A percentile compares a stretch with the other conserved stretches of the same genome.
phyloP scores from a whole-genome alignment of 1,140 invertebrate genomes.

The Helicoverpa armigera region DNA sequence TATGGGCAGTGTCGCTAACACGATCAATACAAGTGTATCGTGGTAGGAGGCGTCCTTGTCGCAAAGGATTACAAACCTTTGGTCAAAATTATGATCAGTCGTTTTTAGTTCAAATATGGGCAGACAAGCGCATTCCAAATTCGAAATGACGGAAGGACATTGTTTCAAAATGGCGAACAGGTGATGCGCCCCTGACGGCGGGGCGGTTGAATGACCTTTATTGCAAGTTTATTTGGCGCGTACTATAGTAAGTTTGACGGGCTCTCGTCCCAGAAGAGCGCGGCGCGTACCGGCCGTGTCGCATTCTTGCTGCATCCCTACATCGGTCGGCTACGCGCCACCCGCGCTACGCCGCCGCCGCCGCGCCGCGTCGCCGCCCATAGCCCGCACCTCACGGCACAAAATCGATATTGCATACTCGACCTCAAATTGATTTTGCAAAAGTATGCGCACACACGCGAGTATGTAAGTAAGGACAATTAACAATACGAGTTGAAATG shows the following conservation, averaged over 20 bases:
- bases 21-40: too few relatives aligned
- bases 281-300: constrained; percentile 27
- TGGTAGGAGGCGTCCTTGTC: too few relatives aligned
- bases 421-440: constrained; percentile 39
- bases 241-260: constrained; percentile 56
- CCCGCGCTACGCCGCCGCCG: constrained; percentile 29
- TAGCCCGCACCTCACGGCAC: constrained; percentile 31
- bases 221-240: too few relatives aligned
- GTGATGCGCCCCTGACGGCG: too few relatives aligned
- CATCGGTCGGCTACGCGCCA: constrained; percentile 19
- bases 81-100: too few relatives aligned
- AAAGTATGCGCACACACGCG: constrained; percentile 10
- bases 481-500: not conserved
- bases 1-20: too few relatives aligned
- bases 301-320: constrained; percentile 55
- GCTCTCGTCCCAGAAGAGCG: constrained; percentile 19
- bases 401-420: constrained; percentile 55
- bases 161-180: too few relatives aligned
- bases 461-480: not conserved
- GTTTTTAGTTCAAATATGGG: too few relatives aligned
- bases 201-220: too few relatives aligned
- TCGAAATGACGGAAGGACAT: too few relatives aligned
- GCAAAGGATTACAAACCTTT: too few relatives aligned
- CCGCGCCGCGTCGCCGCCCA: constrained; percentile 41
- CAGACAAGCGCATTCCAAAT: too few relatives aligned